Percentiles rank a stretch among this genome's conserved stretches.
Evolutionary conservation across 2,113 vertebrate species (phyloP).

Genomic region (Archilochus colubris): DNA sequence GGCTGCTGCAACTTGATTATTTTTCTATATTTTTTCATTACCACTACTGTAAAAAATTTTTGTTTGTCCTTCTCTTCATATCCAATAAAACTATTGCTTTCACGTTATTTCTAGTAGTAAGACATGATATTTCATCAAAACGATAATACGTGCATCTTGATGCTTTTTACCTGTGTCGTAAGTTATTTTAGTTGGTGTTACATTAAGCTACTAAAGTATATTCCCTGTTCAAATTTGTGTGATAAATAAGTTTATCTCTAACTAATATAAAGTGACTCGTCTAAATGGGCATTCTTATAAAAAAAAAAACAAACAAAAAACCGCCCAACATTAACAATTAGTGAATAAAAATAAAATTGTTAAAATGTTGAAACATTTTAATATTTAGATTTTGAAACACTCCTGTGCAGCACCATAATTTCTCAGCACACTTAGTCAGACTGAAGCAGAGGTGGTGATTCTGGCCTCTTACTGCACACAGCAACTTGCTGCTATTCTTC

Average conservation of each 20-base stretch:
- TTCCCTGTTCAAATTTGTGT: not conserved
- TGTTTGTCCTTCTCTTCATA: not conserved
- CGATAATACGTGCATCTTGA: not conserved
- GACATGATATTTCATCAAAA: not conserved
- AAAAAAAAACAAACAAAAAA: not conserved
- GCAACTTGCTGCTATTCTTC: not conserved
- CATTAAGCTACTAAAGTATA: not conserved
- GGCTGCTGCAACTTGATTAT: not conserved
- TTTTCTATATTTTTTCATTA: not conserved
- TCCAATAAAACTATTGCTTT: not conserved
- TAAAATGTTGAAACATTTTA: not conserved
- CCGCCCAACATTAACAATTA: not conserved
- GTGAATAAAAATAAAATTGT: not conserved
- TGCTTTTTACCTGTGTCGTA: not conserved
- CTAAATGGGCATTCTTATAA: not conserved
- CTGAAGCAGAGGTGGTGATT: not conserved
- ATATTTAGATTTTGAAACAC: too few relatives aligned
- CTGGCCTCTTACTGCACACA: not conserved
- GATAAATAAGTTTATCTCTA: not conserved
- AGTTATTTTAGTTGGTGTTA: not conserved
- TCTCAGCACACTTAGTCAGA: not conserved
- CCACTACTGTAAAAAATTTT: not conserved
- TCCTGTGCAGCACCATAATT: not conserved
- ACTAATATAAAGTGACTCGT: not conserved
- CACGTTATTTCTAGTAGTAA: not conserved